These are phyloP conservation scores for Microtus richardsoni DNA, from an alignment of 2,113 vertebrate genomes.

Conservation along the genomic window DNA sequence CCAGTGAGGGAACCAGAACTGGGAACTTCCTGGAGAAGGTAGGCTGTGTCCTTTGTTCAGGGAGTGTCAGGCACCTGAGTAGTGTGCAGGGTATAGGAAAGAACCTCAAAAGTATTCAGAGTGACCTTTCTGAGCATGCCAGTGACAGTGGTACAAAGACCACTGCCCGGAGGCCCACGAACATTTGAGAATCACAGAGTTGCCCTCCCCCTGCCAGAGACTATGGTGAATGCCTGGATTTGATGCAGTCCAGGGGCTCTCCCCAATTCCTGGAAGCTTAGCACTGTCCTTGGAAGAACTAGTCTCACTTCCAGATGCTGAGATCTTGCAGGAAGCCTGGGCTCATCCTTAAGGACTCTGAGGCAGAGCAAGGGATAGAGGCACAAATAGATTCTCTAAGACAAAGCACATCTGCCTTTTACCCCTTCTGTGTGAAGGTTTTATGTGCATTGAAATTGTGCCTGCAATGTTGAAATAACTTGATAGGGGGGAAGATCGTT, in stretches of 20 bases:
- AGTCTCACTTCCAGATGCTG: not conserved
- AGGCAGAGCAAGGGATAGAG: not conserved
- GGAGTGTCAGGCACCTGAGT: no score
- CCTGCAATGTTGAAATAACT: not conserved
- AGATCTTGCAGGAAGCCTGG: not conserved
- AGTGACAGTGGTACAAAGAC: no score
- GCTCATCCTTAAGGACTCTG: not conserved
- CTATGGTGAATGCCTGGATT: not conserved
- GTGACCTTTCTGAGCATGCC: no score
- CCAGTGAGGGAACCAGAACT: not conserved
- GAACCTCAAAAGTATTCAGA: not conserved
- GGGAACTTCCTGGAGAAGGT: not conserved
- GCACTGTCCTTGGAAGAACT: no score
- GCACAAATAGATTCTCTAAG: not conserved
- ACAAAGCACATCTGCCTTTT: not conserved
- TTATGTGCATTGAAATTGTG: not conserved
- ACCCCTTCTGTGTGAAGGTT: not conserved
- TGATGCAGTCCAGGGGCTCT: accelerated
- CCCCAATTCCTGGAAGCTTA: not conserved
- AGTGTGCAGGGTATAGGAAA: not conserved
- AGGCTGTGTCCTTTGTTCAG: not conserved
- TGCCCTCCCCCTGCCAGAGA: no score
- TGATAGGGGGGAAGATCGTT: no score
- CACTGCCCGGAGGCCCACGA: not conserved
- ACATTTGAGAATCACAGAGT: no score